phyloP scores from a whole-genome alignment of 1,140 invertebrate genomes.

The Microvelia longipes region DNA sequence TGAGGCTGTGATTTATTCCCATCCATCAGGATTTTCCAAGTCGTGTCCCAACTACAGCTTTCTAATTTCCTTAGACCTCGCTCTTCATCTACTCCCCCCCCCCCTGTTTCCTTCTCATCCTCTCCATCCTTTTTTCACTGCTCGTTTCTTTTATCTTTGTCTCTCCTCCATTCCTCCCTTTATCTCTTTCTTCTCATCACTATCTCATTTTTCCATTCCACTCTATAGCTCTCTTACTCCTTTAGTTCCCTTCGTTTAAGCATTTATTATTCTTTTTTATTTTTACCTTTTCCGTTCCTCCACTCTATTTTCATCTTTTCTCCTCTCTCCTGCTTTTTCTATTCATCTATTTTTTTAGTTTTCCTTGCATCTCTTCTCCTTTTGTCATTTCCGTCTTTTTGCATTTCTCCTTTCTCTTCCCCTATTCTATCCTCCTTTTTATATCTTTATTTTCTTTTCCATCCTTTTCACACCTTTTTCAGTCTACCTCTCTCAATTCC shows the following conservation, averaged over 20 bases:
- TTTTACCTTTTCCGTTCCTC: not conserved
- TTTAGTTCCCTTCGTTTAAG: not conserved
- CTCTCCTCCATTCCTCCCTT: not conserved
- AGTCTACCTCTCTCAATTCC: slow-evolving; percentile 9
- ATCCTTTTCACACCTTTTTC: not conserved
- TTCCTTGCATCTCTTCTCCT: no score
- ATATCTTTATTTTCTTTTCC: no score
- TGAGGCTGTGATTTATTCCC: no score
- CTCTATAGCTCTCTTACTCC: not conserved
- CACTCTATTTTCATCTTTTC: slow-evolving; percentile 1
- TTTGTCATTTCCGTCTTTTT: no score
- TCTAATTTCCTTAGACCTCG: slow-evolving; percentile 5
- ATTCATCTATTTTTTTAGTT: no score
- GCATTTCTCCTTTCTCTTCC: no score
- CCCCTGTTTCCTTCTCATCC: slow-evolving; percentile 8
- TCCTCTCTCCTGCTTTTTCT: no score
- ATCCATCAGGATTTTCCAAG: no score
- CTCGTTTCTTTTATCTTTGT: not conserved
- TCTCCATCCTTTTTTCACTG: not conserved
- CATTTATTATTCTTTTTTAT: slow-evolving; percentile 1
- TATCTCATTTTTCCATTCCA: not conserved
- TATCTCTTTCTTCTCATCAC: not conserved
- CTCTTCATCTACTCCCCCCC: slow-evolving; percentile 8
- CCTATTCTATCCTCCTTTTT: no score
- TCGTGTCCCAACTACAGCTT: no score